These are phyloP conservation scores for Myotis yumanensis DNA, from an alignment of 2,113 vertebrate species.

Conservation along the genomic window DNA sequence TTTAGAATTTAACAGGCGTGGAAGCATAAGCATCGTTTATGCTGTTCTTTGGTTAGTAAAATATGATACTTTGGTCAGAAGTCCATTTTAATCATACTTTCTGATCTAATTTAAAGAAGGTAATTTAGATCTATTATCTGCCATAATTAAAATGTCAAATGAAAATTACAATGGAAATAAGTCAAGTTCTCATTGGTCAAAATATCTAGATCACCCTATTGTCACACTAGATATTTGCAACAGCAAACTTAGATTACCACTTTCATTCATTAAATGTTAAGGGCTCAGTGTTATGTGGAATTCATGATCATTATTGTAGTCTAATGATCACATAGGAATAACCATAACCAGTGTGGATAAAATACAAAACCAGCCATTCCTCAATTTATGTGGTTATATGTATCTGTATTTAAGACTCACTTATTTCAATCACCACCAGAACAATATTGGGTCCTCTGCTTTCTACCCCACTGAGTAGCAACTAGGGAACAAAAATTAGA, in stretches of 20 bases:
- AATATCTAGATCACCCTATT: background rate
- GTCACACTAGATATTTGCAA: background rate
- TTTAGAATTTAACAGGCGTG: background rate
- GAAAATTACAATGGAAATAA: constrained; percentile 1
- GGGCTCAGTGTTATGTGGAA: background rate
- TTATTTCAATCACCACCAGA: background rate
- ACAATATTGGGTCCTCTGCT: background rate
- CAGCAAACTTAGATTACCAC: background rate
- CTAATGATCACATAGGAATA: background rate
- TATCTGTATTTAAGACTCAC: background rate
- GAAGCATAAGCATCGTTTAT: background rate
- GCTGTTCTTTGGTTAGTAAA: background rate
- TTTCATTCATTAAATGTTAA: background rate
- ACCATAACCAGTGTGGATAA: background rate
- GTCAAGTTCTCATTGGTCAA: background rate
- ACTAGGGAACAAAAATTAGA: background rate
- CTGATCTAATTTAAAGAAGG: constrained; percentile 22
- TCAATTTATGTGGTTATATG: background rate
- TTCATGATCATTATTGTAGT: background rate
- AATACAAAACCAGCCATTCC: background rate
- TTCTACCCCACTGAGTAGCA: background rate
- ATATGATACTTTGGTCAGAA: background rate
- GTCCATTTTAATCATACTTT: background rate
- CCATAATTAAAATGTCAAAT: constrained; percentile 4
- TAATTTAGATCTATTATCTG: background rate